Base-by-base conservation (phyloP, 2,797 vertebrate genomes). In the Melanotaenia trifasciata region DNA sequence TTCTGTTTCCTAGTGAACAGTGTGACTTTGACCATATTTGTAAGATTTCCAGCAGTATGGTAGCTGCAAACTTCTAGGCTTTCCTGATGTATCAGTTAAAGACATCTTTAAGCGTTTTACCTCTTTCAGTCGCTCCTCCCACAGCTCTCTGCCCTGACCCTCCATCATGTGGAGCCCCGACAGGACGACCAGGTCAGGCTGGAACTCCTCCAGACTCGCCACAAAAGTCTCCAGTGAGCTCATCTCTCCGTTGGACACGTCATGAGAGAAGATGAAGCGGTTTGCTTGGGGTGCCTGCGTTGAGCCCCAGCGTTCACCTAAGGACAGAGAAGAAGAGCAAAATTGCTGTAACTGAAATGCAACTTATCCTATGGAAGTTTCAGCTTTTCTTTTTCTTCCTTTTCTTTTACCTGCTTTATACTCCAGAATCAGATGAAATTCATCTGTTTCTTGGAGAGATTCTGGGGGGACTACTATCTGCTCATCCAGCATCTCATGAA, bases 161-260 rank as follows among this genome's bases (percentile, higher is more conserved):
- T 99, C 98, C 98, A 99, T 99, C 98, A 99, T 99, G 90, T 99
- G 98, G 51, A 99, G 93, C 20, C 98, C 98, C 0, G 98, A 99
- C 64, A 99, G 94, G 32, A 99, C 96, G 70, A 99, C 96, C 51
- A 99, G 92, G 36, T 98, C 96, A 0, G 98, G 98, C 84, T 96
- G 93, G 76, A 99, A 99, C 72, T 99, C 97, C 33, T 99, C 97
- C 91, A 99, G 87, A 81, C 96, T 99, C 43, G 95, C 95, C 83
- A 98, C 94, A n/a, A 99, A 97, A 4, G 94, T 95, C 91, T 99
- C 98, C 90, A 99, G 93, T 38, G 93, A 93, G 63, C 94, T 98
- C 94, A 99, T 97, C 86, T 93, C 96, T 0, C 96, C 97, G 0
- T 99, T 99, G 61, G 98, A 96, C 36, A 97, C 86, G 32, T 99